These are phyloP conservation scores for Bos javanicus DNA, from an alignment of 2,113 vertebrate species.

Conservation along the genomic window DNA sequence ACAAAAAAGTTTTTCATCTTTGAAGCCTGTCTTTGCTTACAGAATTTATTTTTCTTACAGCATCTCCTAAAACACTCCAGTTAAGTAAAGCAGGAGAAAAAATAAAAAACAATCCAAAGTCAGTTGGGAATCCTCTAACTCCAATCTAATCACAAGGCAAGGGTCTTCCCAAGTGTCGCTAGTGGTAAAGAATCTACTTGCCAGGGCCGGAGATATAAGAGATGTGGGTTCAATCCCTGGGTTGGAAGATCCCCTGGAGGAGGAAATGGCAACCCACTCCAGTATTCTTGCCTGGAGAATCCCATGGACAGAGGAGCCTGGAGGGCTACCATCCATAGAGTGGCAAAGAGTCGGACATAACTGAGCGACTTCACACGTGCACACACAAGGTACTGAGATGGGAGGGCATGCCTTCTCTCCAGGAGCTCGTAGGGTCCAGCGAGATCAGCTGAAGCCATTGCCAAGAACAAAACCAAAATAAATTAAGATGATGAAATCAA, in stretches of 20 bases:
- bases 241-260: neutral
- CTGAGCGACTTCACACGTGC: neutral
- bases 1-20: neutral
- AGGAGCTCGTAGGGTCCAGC: rapidly evolving
- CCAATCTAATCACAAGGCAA: neutral
- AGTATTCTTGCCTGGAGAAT: neutral
- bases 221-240: neutral
- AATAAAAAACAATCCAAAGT: neutral
- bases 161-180: neutral
- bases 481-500: neutral
- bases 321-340: neutral
- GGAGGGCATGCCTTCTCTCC: rapidly evolving
- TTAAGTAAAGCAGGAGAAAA: neutral
- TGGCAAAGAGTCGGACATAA: neutral
- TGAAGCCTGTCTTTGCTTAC: neutral
- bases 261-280: neutral
- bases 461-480: neutral
- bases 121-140: rapidly evolving
- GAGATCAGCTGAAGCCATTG: rapidly evolving
- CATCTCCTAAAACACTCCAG: neutral
- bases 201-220: neutral
- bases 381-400: neutral
- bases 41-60: neutral
- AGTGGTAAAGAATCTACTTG: neutral
- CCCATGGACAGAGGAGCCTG: neutral